Conservation (phyloP, 2,113 vertebrate genomes). For the Oreamnos americanus region DNA sequence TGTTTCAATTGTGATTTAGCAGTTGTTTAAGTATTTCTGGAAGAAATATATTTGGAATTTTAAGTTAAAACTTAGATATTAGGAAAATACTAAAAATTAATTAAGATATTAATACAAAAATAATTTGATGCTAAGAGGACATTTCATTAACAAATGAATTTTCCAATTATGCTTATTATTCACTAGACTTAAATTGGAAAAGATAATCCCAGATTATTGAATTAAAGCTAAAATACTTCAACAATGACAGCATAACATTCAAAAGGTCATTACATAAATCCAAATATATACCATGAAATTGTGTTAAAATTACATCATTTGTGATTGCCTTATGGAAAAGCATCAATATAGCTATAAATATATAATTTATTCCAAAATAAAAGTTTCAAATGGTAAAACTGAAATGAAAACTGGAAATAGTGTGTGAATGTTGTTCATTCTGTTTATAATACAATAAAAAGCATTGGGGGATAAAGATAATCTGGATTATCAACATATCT, state of each 20-base stretch:
- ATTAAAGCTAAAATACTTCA: constrained; percentile 74
- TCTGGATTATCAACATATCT: neutral
- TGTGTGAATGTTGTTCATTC: neutral
- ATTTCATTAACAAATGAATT: constrained; percentile 71
- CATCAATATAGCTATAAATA: neutral
- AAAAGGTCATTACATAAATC: constrained; percentile 69
- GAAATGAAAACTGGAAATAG: neutral
- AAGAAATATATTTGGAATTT: neutral
- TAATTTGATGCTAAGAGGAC: constrained; percentile 41
- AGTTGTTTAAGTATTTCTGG: neutral
- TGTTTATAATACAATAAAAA: neutral
- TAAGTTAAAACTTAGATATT: neutral
- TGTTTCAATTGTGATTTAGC: neutral
- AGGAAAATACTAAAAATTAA: neutral
- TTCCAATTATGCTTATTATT: constrained; percentile 76
- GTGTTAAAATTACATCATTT: constrained; percentile 34
- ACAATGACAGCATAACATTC: constrained; percentile 70
- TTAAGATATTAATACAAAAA: neutral
- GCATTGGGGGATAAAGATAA: neutral
- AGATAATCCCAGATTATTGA: constrained; percentile 77
- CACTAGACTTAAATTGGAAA: constrained; percentile 63
- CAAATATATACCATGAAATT: constrained; percentile 32
- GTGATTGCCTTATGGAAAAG: neutral
- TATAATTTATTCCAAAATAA: neutral
- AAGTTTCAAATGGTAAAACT: neutral